These are phyloP conservation scores for Leptosomus discolor DNA, from an alignment of 2,113 vertebrate species.

Conservation along the genomic window DNA sequence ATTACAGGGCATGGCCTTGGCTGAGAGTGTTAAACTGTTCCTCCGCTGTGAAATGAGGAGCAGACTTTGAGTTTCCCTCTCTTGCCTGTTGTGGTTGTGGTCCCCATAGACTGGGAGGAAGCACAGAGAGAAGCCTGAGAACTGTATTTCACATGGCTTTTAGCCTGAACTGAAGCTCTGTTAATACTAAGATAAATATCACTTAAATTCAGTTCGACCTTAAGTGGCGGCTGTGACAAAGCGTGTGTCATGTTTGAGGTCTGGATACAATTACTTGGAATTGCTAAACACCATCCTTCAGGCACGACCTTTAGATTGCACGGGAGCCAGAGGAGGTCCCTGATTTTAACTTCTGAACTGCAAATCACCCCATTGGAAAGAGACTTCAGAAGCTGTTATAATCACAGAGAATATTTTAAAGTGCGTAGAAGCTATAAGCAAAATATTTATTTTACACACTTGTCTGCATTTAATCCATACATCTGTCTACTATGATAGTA, in stretches of 20 bases:
- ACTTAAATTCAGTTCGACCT: conserved; percentile 24
- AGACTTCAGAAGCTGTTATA: background rate
- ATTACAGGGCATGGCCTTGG: no score
- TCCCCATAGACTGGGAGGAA: background rate
- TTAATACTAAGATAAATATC: conserved; percentile 25
- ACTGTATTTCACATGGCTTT: background rate
- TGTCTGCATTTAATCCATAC: conserved; percentile 40
- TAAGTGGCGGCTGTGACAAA: conserved; percentile 25
- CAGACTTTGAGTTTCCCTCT: background rate
- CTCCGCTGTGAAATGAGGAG: background rate
- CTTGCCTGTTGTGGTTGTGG: accelerated
- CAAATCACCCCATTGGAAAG: background rate
- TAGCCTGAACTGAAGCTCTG: background rate
- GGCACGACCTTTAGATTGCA: background rate
- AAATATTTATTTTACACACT: conserved; percentile 52
- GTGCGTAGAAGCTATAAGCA: background rate
- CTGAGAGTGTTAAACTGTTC: background rate
- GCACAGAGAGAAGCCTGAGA: background rate
- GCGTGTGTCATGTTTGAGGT: background rate
- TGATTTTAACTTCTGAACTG: conserved; percentile 29
- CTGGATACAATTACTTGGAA: conserved; percentile 1
- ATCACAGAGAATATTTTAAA: background rate
- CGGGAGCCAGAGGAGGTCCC: background rate
- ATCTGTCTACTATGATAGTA: background rate
- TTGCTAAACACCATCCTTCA: background rate